Evolutionary conservation across 1,140 invertebrate genomes (phyloP).

Genomic region (Archegozetes longisetosus): DNA sequence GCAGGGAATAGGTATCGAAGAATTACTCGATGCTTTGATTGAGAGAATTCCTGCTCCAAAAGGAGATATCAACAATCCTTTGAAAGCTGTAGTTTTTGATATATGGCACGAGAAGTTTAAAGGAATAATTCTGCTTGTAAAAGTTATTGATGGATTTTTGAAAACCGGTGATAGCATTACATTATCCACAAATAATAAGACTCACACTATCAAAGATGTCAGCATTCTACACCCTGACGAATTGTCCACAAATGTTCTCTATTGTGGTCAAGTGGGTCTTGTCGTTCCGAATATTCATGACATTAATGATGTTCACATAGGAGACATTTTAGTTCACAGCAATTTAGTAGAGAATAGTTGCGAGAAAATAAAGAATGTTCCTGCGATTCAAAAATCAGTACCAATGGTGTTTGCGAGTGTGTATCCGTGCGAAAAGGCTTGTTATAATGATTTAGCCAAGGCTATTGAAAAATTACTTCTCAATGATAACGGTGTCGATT

Average conservation of each 20-base stretch:
- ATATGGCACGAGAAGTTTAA: conserved; percentile 79
- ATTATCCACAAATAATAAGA: conserved; percentile 43
- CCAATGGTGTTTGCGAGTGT: conserved; percentile 33
- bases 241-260: conserved; percentile 46
- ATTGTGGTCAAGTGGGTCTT: conserved; percentile 64
- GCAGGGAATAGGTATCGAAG: conserved; percentile 55
- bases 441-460: conserved; percentile 49
- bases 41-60: conserved; percentile 49
- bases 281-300: conserved; percentile 63
- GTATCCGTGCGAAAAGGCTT: conserved; percentile 76
- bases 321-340: conserved; percentile 59
- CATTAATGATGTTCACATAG: conserved; percentile 58
- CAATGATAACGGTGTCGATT: conserved; percentile 81
- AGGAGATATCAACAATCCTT: conserved; percentile 43
- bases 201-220: conserved; percentile 60
- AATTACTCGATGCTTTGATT: conserved; percentile 58
- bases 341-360: background rate
- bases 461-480: conserved; percentile 77
- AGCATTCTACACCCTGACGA: conserved; percentile 64
- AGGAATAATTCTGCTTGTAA: conserved; percentile 64
- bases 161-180: conserved; percentile 46
- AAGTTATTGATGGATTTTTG: conserved; percentile 54
- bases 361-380: background rate
- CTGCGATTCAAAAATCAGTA: conserved; percentile 11
- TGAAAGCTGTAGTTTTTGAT: conserved; percentile 77